phyloP scores from a whole-genome alignment of 1,140 invertebrate genomes.

The Drosophila tsacasi region DNA sequence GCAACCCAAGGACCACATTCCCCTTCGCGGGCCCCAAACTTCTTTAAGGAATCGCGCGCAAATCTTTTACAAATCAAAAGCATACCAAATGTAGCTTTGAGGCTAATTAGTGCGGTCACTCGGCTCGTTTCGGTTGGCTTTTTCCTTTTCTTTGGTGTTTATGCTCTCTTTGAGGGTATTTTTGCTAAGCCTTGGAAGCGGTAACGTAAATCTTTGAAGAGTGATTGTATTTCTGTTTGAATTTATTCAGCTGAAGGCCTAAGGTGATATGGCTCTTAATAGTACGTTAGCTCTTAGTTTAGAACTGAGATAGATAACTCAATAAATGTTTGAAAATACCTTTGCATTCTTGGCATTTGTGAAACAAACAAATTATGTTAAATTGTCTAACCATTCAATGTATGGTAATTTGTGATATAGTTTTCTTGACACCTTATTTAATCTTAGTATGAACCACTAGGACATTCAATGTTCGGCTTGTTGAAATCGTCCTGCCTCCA shows the following conservation, averaged over 20 bases:
- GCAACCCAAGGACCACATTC: constrained; percentile 17
- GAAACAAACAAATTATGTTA: not conserved
- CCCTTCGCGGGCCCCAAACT: not conserved
- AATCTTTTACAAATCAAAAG: constrained; percentile 83
- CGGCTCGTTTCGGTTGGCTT: constrained; percentile 38
- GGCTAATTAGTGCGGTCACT: constrained; percentile 81
- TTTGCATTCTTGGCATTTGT: not conserved
- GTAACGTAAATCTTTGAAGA: not conserved
- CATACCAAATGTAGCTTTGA: constrained; percentile 80
- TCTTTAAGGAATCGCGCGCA: constrained; percentile 53
- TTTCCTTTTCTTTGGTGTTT: constrained; percentile 4
- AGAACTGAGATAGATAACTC: too few relatives aligned
- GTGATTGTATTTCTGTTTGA: not conserved
- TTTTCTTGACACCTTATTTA: too few relatives aligned
- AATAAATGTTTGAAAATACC: not conserved
- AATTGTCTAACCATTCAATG: not conserved
- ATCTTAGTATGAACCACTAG: too few relatives aligned
- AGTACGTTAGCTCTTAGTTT: too few relatives aligned
- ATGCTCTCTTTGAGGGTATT: not conserved
- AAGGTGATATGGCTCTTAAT: too few relatives aligned
- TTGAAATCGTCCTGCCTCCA: not conserved
- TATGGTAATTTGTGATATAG: not conserved
- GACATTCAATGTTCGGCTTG: not conserved
- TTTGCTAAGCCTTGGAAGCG: too few relatives aligned
- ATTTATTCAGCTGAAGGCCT: too few relatives aligned